Base-by-base conservation (phyloP, 2,113 vertebrate genomes). In the Notarius quadriscutis region DNA sequence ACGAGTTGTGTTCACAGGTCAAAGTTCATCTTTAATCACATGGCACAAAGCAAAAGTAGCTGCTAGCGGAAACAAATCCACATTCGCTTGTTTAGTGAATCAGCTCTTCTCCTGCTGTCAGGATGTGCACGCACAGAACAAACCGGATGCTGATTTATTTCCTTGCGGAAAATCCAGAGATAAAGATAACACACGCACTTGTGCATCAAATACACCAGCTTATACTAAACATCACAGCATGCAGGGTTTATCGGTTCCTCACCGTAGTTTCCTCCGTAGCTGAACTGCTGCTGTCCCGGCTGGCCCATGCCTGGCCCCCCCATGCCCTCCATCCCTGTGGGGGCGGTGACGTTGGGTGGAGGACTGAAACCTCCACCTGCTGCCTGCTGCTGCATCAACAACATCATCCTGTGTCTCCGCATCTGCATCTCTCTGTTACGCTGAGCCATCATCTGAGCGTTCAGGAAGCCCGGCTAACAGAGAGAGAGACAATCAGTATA, bases 401-500 rank as follows among this genome's bases (percentile, higher is more conserved):
- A 95, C 62, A 97, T 95, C 96, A 97, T 96, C 87, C 96, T 94
- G 92, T 97, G 97, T 88, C 96, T 97, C 87, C 96, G 95, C 71
- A 74, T 98, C 85, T 95, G 91, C 93, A 98, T 92, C 94, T 99
- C 97, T 90, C 97, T 94, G 91, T 94, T 98, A 81, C 97, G 96
- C 94, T 99, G 98, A 77, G 97, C 97, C 69, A 98, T 95, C 97
- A 99, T 98, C 93, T 99, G 98, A 85, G 97, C 96, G 10, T 97
- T 99, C 84, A 99, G 94, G 93, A 98, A 98, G 88, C 96, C 95
- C 90, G 97, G 95, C 96, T 97, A 50, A 14, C 30, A 30, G 71
- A 48, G 34, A 91, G 67, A 34, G 27, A 7, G 67, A 71, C 4
- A 57, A 17, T 30, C 65, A 67, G 65, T 27, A 65, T 11, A 65